Conservation (phyloP, 2,888 invertebrate species). For the Agelastica alni region DNA sequence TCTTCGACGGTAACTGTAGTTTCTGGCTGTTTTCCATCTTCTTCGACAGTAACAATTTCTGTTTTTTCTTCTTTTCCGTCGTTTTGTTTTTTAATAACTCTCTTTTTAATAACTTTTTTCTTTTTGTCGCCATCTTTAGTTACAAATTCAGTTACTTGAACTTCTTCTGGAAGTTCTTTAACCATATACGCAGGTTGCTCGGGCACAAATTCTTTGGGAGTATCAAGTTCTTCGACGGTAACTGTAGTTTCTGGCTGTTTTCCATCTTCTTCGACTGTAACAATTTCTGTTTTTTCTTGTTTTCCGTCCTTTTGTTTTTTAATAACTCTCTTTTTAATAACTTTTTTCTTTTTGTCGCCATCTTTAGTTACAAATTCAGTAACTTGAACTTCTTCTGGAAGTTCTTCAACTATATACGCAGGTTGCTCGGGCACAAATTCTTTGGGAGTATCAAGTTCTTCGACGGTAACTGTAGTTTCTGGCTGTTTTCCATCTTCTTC, state of each 20-base stretch:
- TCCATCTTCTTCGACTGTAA: conserved; percentile 50
- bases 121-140: conserved; percentile 50
- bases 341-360: conserved; percentile 38
- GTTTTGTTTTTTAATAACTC: conserved; percentile 43
- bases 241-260: conserved; percentile 47
- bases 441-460: conserved; percentile 40
- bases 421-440: conserved; percentile 38
- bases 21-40: conserved; percentile 51
- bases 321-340: conserved; percentile 51
- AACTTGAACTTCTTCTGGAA: conserved; percentile 37
- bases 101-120: conserved; percentile 44
- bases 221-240: conserved; percentile 43
- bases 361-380: conserved; percentile 38
- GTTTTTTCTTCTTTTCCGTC: conserved; percentile 43
- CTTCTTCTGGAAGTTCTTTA: conserved; percentile 43
- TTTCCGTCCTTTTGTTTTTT: conserved; percentile 52
- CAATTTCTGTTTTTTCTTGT: conserved; percentile 49
- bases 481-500: conserved; percentile 53
- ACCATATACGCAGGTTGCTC: conserved; percentile 39
- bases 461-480: conserved; percentile 47
- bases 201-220: conserved; percentile 44
- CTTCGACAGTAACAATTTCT: conserved; percentile 47
- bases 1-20: conserved; percentile 54
- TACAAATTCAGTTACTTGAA: conserved; percentile 49
- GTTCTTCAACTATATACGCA: conserved; percentile 22